Evolutionary conservation across 1,140 invertebrate species (phyloP), one percentile per base, ranked within the genome.

Genomic region (Odontomachus brunneus): DNA sequence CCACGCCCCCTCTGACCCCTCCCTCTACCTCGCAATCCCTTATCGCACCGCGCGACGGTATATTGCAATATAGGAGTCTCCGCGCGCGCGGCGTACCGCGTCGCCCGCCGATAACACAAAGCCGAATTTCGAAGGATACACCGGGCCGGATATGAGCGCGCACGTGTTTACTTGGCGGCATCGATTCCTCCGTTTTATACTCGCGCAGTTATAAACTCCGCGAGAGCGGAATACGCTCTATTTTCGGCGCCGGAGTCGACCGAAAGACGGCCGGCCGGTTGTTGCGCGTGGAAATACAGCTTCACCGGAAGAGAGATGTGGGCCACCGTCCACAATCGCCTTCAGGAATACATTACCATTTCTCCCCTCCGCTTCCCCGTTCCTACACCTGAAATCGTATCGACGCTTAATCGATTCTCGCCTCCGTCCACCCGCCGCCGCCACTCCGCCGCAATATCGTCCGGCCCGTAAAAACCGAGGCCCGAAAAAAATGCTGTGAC

Each of bases 301-400:
- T 44, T 80, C 51, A n/a, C 33, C 29, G 12, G 51, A 17, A 69
- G 48, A 69, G 22, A 69, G 48, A 69, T 80, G 53, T 80, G 51
- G 65, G 33, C 65, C 75, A 69, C 17, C 29, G 49, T 67, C 33
- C 33, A n/a, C n/a, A 29, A 57, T 69, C 65, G 19, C 62, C 48
- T 76, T 76, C 74, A 53, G 62, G 75, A 57, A 69, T 78, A 69
- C 17, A 69, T 78, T 69, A 80, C 51, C 65, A 57, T 80, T 80
- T 69, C 69, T 80, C 44, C 15, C 29, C 29, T 15, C 29, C n/a
- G n/a, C n/a, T n/a, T n/a, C n/a, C n/a, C n/a, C n/a, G n/a, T n/a
- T n/a, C n/a, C n/a, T n/a, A n/a, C n/a, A n/a, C n/a, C 22, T 53
- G 48, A 14, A 66, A 76, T 80, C 51, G 33, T 26, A 67, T 44